Evolutionary conservation across 92 coral and sea anemone species (phyloP).

Genomic region (Nematostella vectensis): DNA sequence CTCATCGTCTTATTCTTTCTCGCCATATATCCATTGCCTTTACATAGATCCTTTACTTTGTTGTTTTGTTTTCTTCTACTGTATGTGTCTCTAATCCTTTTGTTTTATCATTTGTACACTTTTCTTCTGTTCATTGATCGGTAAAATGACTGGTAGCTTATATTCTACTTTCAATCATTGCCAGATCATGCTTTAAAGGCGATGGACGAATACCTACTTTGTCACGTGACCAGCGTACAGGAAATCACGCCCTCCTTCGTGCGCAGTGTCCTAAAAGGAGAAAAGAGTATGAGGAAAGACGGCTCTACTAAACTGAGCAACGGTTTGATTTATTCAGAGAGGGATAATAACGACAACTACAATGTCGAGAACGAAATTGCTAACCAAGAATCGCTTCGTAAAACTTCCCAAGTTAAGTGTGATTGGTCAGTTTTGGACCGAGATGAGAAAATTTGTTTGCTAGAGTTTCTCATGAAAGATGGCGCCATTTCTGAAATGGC

Average conservation of each 20-base stretch:
- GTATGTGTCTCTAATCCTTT: too few relatives aligned
- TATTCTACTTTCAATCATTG: too few relatives aligned
- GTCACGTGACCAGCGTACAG: slow-evolving; percentile 24
- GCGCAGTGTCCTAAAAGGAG: slow-evolving; percentile 40
- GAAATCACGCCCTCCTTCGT: slow-evolving; percentile 74
- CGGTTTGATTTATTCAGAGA: neutral
- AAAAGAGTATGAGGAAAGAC: slow-evolving; percentile 3
- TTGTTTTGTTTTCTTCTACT: too few relatives aligned
- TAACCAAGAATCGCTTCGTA: neutral
- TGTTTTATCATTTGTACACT: too few relatives aligned
- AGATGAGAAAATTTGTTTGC: slow-evolving; percentile 50
- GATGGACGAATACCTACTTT: slow-evolving; percentile 47
- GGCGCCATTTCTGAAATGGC: slow-evolving; percentile 42
- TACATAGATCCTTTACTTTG: too few relatives aligned
- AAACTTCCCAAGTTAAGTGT: neutral
- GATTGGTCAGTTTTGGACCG: slow-evolving; percentile 40
- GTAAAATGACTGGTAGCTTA: too few relatives aligned
- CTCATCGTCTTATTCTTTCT: too few relatives aligned
- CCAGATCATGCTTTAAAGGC: slow-evolving; percentile 68
- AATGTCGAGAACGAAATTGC: neutral
- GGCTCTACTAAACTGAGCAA: neutral
- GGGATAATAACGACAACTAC: neutral
- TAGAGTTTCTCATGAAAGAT: slow-evolving; percentile 70
- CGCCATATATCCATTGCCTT: too few relatives aligned
- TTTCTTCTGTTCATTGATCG: too few relatives aligned